Evolutionary conservation across 2,888 invertebrate genomes (phyloP), one percentile per base, ranked within the genome.

Genomic region (Cataglyphis albicans): DNA sequence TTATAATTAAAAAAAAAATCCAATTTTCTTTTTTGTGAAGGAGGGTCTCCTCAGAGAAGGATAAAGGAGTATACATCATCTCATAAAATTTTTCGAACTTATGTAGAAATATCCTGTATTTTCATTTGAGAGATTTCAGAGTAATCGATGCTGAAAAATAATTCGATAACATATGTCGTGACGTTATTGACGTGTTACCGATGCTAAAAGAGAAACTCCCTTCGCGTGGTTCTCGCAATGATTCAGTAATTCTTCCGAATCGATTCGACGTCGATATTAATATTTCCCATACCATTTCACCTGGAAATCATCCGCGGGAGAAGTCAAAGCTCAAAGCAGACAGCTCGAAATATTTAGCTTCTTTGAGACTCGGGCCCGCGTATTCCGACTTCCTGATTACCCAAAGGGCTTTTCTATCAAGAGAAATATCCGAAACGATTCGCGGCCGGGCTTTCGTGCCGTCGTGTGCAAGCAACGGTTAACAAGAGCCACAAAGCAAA

Each of bases 401-500:
- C 78, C 74, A 59, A 80, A 80, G 73, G 78, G 73, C 78, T 80
- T 80, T 80, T 73, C 78, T 80, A 72, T 72, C 78, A 80, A 25
- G 78, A 80, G 78, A 80, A 80, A 73, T 80, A 80, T 80, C 44
- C 59, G 25, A 73, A 72, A 72, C 44, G 59, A 80, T 25, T 80
- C 73, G 73, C 35, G 72, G 74, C 29, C 21, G 25, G 18, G 52
- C 55, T 70, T 41, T 15, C 57, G 65, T 15, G 29, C 25, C 44
- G 67, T 29, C 35, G 59, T 38, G 44, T n/a, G 52, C 55, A 70
- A 70, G 52, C 55, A 55, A 70, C 44, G 61, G 61, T 63, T 81
- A 84, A 84, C 83, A 78, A 81, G 86, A 86, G 75, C 59, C 84
- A 84, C 84, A 84, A 86, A 86, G 84, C 76, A 81, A 86, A 84